Conservation (phyloP, 2,888 invertebrate genomes). For the Tillus elongatus region DNA sequence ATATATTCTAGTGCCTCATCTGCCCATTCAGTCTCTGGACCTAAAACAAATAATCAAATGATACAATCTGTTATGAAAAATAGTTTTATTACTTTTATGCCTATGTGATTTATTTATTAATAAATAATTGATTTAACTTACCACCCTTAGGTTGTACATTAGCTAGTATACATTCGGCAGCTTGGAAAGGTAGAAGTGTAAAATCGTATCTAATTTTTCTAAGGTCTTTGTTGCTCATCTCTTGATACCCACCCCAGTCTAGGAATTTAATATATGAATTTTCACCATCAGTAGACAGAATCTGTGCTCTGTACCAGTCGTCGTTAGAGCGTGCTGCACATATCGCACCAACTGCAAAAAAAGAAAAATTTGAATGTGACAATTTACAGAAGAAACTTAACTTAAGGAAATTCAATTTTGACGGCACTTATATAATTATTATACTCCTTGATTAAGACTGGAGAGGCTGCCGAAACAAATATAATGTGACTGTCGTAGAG, state of each 20-base stretch:
- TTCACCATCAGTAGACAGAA: constrained; percentile 54
- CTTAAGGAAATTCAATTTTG: too few species aligned
- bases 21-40: constrained; percentile 52
- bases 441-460: too few species aligned
- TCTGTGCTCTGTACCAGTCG: constrained; percentile 86
- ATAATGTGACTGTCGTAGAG: too few species aligned
- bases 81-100: too few species aligned
- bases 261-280: constrained; percentile 78
- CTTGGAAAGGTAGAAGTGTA: constrained; percentile 87
- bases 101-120: too few species aligned
- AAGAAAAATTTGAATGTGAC: constrained; percentile 7
- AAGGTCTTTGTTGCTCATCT: constrained; percentile 64
- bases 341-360: constrained; percentile 63
- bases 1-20: constrained; percentile 69
- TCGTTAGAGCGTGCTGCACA: constrained; percentile 78
- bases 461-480: too few species aligned
- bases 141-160: constrained; percentile 73
- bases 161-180: constrained; percentile 89
- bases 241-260: constrained; percentile 91
- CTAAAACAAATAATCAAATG: constrained; percentile 31
- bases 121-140: too few species aligned
- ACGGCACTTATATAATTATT: too few species aligned
- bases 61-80: too few species aligned
- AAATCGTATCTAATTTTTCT: constrained; percentile 92
- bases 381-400: too few species aligned